Base-by-base conservation (phyloP, 2,888 invertebrate species). In the Auanema sp. region DNA sequence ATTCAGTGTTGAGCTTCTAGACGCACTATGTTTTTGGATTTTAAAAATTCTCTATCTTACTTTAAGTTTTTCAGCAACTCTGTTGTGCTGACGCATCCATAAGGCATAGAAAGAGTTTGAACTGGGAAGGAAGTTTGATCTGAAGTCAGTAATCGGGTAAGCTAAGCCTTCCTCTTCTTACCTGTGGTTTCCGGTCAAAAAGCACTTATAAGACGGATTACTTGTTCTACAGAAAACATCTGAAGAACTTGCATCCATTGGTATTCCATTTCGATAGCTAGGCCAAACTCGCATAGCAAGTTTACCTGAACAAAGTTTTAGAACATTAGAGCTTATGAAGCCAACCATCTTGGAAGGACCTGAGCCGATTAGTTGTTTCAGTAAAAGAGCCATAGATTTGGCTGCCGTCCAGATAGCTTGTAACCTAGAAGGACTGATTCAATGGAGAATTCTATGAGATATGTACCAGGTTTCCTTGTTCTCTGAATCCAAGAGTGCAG, bases 341-440 rank as follows among this genome's bases (percentile, higher is more conserved):
- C 40, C 51, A 23, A 0, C 94, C 94, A 56, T 90, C 90, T 77
- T 69, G 68, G 89, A 90, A 84, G 0, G 91, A 89, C 49, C 92
- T 88, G 16, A 95, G 86, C 58, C 89, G 88, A 40, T 89, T 88
- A 0, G 90, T 89, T 40, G 91, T 89, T 83, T 93, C 94, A 0
- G 88, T 87, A 79, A 92, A 91, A 83, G 92, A 92, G 0, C 95
- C 95, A 81, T 95, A 95, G 21, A 95, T 87, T 69, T 91, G 91
- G 0, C 93, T 93, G 4, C 70, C 79, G 70, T 84, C 84, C 63
- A 95, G 86, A 85, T 90, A 95, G 0, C 92, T 92, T 0, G 93
- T 92, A 83, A 93, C 93, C 65, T 52, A 12, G 16, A 47, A n/a
- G n/a, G n/a, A n/a, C n/a, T 52, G 25, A 44, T 16, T n/a, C 4